phyloP scores from a whole-genome alignment of 2,888 invertebrate genomes.

The Orgyia antiqua region DNA sequence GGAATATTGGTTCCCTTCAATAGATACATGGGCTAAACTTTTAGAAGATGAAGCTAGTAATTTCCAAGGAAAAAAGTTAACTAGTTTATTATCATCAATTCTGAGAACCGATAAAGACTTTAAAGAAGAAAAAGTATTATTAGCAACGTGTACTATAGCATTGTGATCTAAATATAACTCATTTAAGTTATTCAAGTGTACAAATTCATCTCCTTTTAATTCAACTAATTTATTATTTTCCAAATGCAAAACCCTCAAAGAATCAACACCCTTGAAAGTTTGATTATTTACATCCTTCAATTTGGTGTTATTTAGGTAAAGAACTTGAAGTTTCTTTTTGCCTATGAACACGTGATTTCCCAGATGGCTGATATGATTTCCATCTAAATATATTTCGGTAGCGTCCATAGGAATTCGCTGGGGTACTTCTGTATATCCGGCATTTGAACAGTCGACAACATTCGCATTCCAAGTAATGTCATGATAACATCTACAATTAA shows the following conservation, averaged over 20 bases:
- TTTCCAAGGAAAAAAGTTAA: slow-evolving; percentile 86
- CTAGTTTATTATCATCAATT: slow-evolving; percentile 87
- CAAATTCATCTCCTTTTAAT: slow-evolving; percentile 87
- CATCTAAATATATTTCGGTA: slow-evolving; percentile 91
- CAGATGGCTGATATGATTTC: slow-evolving; percentile 86
- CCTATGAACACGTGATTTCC: slow-evolving; percentile 92
- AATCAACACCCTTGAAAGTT: slow-evolving; percentile 88
- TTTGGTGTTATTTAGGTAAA: slow-evolving; percentile 87
- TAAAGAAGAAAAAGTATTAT: slow-evolving; percentile 87
- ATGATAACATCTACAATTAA: slow-evolving; percentile 90
- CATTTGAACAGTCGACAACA: slow-evolving; percentile 89
- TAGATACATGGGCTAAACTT: slow-evolving; percentile 81
- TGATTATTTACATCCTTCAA: slow-evolving; percentile 86
- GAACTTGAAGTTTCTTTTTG: slow-evolving; percentile 86
- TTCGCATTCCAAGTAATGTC: slow-evolving; percentile 91
- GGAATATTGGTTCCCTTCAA: slow-evolving; percentile 89
- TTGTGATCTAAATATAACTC: slow-evolving; percentile 90
- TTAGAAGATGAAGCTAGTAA: slow-evolving; percentile 80
- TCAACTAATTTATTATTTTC: slow-evolving; percentile 86
- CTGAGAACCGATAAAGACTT: slow-evolving; percentile 84
- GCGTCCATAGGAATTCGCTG: slow-evolving; percentile 92
- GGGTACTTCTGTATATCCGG: slow-evolving; percentile 84
- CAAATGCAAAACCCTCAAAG: slow-evolving; percentile 85
- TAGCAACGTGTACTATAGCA: slow-evolving; percentile 84
- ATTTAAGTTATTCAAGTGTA: slow-evolving; percentile 84